phyloP scores from a whole-genome alignment of 2,113 vertebrate genomes.

The Procavia capensis region DNA sequence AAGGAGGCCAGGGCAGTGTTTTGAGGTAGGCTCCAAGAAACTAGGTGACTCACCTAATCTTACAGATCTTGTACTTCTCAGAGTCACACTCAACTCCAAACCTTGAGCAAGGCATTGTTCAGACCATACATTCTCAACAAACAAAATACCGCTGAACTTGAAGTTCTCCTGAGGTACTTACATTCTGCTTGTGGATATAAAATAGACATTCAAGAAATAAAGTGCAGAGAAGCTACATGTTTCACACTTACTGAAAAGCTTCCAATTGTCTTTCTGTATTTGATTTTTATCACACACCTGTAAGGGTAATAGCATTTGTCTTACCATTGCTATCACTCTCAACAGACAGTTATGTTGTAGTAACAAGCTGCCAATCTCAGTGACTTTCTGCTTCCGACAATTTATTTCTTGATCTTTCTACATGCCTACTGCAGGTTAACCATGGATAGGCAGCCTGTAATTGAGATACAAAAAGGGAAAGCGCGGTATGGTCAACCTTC shows the following conservation, averaged over 20 bases:
- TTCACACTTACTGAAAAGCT: not conserved
- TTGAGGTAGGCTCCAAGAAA: constrained; percentile 38
- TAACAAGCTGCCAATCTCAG: not conserved
- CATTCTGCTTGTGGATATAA: not conserved
- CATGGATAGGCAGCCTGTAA: not conserved
- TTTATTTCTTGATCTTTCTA: not conserved
- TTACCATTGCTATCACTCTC: not conserved
- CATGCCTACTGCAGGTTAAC: not conserved
- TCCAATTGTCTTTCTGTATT: not conserved
- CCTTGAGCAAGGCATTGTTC: not conserved
- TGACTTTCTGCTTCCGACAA: not conserved
- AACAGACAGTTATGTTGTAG: not conserved
- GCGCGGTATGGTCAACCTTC: not conserved
- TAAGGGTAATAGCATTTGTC: not conserved
- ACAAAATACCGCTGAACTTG: not conserved
- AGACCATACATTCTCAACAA: not conserved
- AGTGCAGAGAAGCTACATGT: not conserved
- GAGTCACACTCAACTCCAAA: constrained; percentile 31
- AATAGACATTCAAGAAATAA: constrained; percentile 6
- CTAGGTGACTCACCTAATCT: constrained; percentile 54
- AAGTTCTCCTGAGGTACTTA: not conserved
- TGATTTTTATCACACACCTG: not conserved
- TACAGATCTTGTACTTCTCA: constrained; percentile 53
- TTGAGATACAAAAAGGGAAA: no score
- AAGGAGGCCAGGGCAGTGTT: not conserved